Base-by-base conservation (phyloP, 2,797 vertebrate species). In the Clarias platycephalus region DNA sequence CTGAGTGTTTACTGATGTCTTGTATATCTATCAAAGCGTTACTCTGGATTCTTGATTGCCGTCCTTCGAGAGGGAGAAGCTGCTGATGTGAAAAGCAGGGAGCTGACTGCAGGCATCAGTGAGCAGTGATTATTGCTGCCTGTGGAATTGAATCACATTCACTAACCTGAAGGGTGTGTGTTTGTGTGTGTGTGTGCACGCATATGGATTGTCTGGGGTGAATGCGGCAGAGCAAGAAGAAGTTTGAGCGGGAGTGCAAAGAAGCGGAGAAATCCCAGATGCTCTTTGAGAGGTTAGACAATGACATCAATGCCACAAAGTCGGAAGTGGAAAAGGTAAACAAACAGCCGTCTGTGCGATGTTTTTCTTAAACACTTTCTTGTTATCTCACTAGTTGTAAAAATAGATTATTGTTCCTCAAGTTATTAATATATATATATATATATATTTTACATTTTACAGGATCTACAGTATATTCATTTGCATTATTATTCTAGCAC, bases 281-380 rank as follows among this genome's bases (percentile, higher is more conserved):
- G n/a, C 94, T 94, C 90, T 98, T 94, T 0, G 98, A 99, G 82
- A 95, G 93, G 89, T 90, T 99, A 91, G 98, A 99, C 91, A 99
- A 97, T 2, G 98, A 99, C 92, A 96, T 96, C 88, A 99, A 98
- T 58, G 97, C 98, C 0, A 99, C 98, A 83, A 99, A 99, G 86
- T 98, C 98, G 0, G 98, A 99, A 89, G 98, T 99, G 90, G 98
- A 99, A 91, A 99, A 99, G 97, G 98, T 99, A 94, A 91, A 90
- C 81, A 26, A 22, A 24, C 24, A 24, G 20, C 20, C 13, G 31
- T 71, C 53, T 49, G 44, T 12, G 44, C 44, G 3, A 58, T 24
- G 31, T 8, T 8, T 57, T 31, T 31, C n/a, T 76, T 20, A 12
- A 18, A 28, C 60, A 26, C 22, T 83, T 34, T 15, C 34, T 78